These are phyloP conservation scores for Microplitis demolitor DNA, from an alignment of 1,140 invertebrate species.

Conservation along the genomic window DNA sequence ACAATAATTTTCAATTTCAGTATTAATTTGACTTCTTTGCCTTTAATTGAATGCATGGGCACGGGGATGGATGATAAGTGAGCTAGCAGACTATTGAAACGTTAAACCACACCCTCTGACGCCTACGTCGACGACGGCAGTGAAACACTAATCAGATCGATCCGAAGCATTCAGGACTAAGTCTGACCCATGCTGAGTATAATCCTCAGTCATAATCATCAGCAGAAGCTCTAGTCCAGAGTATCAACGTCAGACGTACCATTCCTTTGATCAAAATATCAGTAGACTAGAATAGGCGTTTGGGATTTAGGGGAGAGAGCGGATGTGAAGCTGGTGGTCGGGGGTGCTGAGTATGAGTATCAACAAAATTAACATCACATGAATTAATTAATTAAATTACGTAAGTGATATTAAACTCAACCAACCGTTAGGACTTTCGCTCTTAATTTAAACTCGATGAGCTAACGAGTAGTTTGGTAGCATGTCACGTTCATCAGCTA, in stretches of 20 bases:
- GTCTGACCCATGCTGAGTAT: conserved; percentile 6
- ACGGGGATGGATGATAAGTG: background rate
- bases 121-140: background rate
- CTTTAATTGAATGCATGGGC: too few species aligned
- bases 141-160: conserved; percentile 3
- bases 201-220: conserved; percentile 1
- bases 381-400: background rate
- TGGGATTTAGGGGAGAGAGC: too few species aligned
- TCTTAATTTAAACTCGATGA: background rate
- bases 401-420: background rate
- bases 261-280: conserved; percentile 19
- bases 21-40: too few species aligned
- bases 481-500: background rate
- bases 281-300: background rate
- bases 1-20: too few species aligned
- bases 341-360: too few species aligned
- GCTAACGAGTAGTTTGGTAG: background rate
- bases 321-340: too few species aligned
- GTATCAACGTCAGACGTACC: background rate
- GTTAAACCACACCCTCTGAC: conserved; percentile 14
- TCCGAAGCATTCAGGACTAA: background rate
- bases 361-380: background rate
- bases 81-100: background rate
- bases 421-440: background rate
- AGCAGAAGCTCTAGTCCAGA: background rate